Evolutionary conservation across 2,797 vertebrate species (phyloP).

Genomic region (Botia almorhae): DNA sequence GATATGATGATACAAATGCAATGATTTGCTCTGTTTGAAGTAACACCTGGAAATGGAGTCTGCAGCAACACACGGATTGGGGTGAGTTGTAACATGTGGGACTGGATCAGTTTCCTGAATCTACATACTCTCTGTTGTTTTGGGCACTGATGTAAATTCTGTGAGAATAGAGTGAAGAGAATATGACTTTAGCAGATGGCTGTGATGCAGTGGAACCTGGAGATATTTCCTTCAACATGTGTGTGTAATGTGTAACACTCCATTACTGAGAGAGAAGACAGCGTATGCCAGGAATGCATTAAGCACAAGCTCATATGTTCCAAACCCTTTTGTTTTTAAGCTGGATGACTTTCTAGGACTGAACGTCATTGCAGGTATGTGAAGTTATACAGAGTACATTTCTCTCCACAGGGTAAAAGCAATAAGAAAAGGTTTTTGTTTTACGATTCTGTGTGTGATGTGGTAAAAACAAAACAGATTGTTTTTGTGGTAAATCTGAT

Average conservation of each 20-base stretch:
- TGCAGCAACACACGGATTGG: neutral
- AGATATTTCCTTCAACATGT: slow-evolving; percentile 59
- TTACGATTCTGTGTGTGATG: neutral
- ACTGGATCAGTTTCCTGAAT: neutral
- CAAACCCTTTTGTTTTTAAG: slow-evolving; percentile 46
- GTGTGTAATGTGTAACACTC: slow-evolving; percentile 60
- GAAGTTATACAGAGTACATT: neutral
- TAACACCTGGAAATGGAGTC: neutral
- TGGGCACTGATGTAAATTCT: slow-evolving; percentile 37
- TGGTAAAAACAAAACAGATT: neutral
- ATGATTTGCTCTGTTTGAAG: neutral
- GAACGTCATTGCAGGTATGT: slow-evolving; percentile 40
- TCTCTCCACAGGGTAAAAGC: slow-evolving; percentile 2
- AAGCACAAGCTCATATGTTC: slow-evolving; percentile 32
- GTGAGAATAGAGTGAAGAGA: slow-evolving; percentile 47
- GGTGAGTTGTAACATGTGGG: slow-evolving; percentile 1
- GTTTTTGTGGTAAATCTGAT: neutral
- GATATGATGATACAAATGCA: too few relatives aligned
- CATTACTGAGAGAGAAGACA: slow-evolving; percentile 38
- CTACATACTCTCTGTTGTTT: neutral
- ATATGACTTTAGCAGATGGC: slow-evolving; percentile 56
- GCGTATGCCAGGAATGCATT: slow-evolving; percentile 42
- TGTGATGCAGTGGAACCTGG: slow-evolving; percentile 56
- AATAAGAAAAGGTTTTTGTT: neutral
- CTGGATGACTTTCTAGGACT: slow-evolving; percentile 34